Evolutionary conservation across 2,888 invertebrate species (phyloP).

Genomic region (Amphipoea oculea): DNA sequence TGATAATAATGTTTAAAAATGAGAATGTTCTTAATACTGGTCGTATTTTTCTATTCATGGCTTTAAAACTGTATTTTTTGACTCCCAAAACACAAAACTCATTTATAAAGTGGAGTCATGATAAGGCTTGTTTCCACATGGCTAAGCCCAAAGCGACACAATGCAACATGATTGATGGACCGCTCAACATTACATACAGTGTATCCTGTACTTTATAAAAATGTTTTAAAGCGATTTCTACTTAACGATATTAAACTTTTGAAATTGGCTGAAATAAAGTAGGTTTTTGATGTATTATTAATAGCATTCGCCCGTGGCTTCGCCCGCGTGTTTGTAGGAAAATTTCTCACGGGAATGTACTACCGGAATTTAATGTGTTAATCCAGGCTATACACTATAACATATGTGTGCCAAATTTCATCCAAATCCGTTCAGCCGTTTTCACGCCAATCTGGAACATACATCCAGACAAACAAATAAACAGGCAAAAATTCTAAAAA

Average conservation of each 20-base stretch:
- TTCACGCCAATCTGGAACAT: too few relatives aligned
- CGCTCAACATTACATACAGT: slow-evolving; percentile 44
- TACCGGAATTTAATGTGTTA: too few relatives aligned
- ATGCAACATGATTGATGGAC: slow-evolving; percentile 60
- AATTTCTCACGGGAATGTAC: too few relatives aligned
- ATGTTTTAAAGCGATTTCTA: slow-evolving; percentile 30
- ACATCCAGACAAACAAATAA: too few relatives aligned
- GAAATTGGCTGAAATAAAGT: not conserved
- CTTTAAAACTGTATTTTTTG: slow-evolving; percentile 30
- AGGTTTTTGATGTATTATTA: not conserved
- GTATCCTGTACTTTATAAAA: slow-evolving; percentile 44
- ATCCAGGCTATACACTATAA: too few relatives aligned
- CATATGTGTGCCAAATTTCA: too few relatives aligned
- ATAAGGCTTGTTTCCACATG: slow-evolving; percentile 58
- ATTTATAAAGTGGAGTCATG: slow-evolving; percentile 52
- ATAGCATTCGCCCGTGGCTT: not conserved
- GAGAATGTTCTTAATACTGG: too few relatives aligned
- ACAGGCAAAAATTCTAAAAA: too few relatives aligned
- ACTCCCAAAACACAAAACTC: slow-evolving; percentile 37
- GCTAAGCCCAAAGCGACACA: slow-evolving; percentile 54
- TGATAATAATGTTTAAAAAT: too few relatives aligned
- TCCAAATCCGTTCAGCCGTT: too few relatives aligned
- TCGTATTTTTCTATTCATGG: not conserved
- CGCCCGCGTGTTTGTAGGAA: too few relatives aligned
- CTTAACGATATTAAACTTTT: slow-evolving; percentile 44